These are phyloP conservation scores for Euclidia mi DNA, from an alignment of 2,888 invertebrate genomes.

Conservation along the genomic window DNA sequence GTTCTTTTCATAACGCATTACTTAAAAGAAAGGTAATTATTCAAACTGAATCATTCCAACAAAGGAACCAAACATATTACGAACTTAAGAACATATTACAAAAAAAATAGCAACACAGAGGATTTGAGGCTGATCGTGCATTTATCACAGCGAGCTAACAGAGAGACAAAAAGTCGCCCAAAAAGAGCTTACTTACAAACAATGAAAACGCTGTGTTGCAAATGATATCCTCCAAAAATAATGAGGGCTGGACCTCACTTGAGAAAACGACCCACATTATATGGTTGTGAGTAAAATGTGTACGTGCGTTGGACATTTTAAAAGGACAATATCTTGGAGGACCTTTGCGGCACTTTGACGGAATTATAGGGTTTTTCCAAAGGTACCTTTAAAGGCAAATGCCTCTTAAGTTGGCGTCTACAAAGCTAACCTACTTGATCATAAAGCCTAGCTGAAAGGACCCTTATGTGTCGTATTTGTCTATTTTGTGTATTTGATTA, in stretches of 20 bases:
- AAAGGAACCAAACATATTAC: background rate
- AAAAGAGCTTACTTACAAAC: slow-evolving; percentile 62
- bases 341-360: slow-evolving; percentile 55
- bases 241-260: slow-evolving; percentile 80
- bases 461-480: no score
- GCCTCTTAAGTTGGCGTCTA: no score
- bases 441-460: no score
- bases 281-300: slow-evolving; percentile 64
- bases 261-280: slow-evolving; percentile 61
- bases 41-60: no score
- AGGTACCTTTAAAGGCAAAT: no score
- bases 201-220: slow-evolving; percentile 77
- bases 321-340: slow-evolving; percentile 71
- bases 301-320: slow-evolving; percentile 72
- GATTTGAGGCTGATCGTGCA: slow-evolving; percentile 19
- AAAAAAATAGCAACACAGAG: background rate
- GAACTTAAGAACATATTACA: no score
- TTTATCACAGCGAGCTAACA: slow-evolving; percentile 32
- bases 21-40: no score
- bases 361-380: no score
- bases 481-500: no score
- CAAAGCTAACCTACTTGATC: no score
- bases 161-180: slow-evolving; percentile 31
- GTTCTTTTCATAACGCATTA: no score
- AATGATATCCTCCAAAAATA: slow-evolving; percentile 78